Conservation (phyloP, 2,888 invertebrate species). For the Lithophane socia region DNA sequence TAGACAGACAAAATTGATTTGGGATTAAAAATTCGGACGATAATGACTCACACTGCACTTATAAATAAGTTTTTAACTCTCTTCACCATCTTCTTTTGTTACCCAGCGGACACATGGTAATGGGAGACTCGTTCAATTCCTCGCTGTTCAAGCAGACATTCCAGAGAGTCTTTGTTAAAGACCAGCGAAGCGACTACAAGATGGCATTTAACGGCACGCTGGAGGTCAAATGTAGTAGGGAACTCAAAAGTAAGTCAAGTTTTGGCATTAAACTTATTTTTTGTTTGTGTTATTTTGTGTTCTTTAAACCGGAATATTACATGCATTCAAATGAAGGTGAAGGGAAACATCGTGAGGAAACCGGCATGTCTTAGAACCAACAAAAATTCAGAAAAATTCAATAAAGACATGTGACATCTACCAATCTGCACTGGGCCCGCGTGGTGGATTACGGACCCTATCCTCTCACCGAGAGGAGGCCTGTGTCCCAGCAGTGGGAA, state of each 20-base stretch:
- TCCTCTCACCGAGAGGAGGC: too few relatives aligned
- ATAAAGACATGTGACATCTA: too few relatives aligned
- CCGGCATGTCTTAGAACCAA: too few relatives aligned
- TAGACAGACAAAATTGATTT: not conserved
- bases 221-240: conserved; percentile 99
- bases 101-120: conserved; percentile 98
- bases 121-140: conserved; percentile 99
- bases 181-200: conserved; percentile 96
- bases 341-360: too few relatives aligned
- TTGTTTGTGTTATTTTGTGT: not conserved
- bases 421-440: too few relatives aligned
- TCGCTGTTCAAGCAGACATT: conserved; percentile 99
- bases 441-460: too few relatives aligned
- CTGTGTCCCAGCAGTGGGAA: too few relatives aligned
- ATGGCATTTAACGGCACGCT: conserved; percentile 99
- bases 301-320: not conserved
- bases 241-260: conserved; percentile 94
- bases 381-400: too few relatives aligned
- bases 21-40: not conserved
- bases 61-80: too few relatives aligned
- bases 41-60: not conserved
- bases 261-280: not conserved
- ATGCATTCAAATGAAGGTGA: not conserved
- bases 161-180: conserved; percentile 98
- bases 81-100: not conserved